Base-by-base conservation (phyloP, 1,140 invertebrate genomes). In the Hesperophylax magnus region DNA sequence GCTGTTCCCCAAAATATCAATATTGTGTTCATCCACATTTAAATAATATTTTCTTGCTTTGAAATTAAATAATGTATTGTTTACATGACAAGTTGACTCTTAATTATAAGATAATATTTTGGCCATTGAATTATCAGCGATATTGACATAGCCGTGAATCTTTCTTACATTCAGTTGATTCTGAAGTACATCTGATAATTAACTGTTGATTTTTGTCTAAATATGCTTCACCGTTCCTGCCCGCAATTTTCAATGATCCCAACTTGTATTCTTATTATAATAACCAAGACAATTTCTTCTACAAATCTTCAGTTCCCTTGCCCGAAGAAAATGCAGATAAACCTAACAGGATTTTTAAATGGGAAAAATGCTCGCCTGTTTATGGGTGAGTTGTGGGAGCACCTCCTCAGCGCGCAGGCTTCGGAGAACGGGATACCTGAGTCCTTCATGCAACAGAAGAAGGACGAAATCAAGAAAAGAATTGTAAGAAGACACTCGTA, bases 291-390 rank as follows among this genome's bases (percentile, higher is more conserved):
- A 67, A 67, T 58, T 80, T 78, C 60, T 78, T 52, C 78, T 72
- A 74, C 69, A 74, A 80, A 78, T 84, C 67, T 82, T 79, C 80
- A 95, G 94, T 96, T 93, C 91, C 97, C 98, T 22, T 98, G 99
- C 92, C 98, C 98, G 54, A 97, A 98, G 88, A 97, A 98, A 89
- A 99, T 99, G 95, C 98, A 99, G 92, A 99, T 99, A 85, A 99
- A 99, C 90, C 91, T 99, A 86, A 99, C 98, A 53, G 99, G 99
- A 14, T 99, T 99, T 89, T 90, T 99, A 31, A 99, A 99, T 90
- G 98, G 97, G 3, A 98, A 97, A 89, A 99, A 99, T 91, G 98
- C 99, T 14, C 93, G 98, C 61, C 94, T 97, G 81, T 99, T 99
- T 88, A 98, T 99, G 95, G 95, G 94, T 0, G 98, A 99, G 87